Conservation (phyloP, 2,888 invertebrate species). For the Ceratothoa steindachneri region DNA sequence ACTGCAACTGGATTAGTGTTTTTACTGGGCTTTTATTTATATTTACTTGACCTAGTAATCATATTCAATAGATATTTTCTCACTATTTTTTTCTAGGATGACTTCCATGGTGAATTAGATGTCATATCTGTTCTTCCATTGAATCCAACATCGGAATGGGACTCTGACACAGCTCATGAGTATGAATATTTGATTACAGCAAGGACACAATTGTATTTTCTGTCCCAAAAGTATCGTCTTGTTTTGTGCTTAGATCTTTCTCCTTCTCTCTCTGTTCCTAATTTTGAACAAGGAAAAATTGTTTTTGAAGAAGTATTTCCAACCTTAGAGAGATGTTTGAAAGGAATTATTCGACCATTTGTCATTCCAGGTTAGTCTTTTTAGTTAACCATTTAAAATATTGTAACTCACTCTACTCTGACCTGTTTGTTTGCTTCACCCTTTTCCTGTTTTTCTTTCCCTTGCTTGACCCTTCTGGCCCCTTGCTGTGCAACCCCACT, state of each 20-base stretch:
- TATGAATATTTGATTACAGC: slow-evolving; percentile 55
- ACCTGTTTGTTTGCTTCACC: too few relatives aligned
- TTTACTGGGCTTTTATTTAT: too few relatives aligned
- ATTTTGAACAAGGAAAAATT: slow-evolving; percentile 61
- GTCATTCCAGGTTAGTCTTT: slow-evolving; percentile 34
- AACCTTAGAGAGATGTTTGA: slow-evolving; percentile 59
- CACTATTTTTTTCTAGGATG: slow-evolving; percentile 52
- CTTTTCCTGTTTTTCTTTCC: too few relatives aligned
- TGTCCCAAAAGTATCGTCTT: slow-evolving; percentile 67
- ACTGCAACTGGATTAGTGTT: too few relatives aligned
- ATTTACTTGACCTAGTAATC: too few relatives aligned
- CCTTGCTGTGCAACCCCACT: too few relatives aligned
- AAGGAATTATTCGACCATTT: slow-evolving; percentile 60
- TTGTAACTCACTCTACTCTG: too few relatives aligned
- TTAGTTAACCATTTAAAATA: too few relatives aligned
- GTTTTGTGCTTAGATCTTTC: slow-evolving; percentile 74
- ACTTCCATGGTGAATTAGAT: slow-evolving; percentile 60
- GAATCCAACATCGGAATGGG: slow-evolving; percentile 57
- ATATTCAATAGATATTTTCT: too few relatives aligned
- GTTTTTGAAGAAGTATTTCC: slow-evolving; percentile 62
- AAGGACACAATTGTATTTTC: slow-evolving; percentile 63
- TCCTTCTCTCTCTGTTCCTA: slow-evolving; percentile 68
- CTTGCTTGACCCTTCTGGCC: too few relatives aligned
- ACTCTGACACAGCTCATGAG: slow-evolving; percentile 53
- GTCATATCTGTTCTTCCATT: slow-evolving; percentile 63